Base-by-base conservation (phyloP, 2,888 invertebrate species). In the Petrolisthes manimaculis region DNA sequence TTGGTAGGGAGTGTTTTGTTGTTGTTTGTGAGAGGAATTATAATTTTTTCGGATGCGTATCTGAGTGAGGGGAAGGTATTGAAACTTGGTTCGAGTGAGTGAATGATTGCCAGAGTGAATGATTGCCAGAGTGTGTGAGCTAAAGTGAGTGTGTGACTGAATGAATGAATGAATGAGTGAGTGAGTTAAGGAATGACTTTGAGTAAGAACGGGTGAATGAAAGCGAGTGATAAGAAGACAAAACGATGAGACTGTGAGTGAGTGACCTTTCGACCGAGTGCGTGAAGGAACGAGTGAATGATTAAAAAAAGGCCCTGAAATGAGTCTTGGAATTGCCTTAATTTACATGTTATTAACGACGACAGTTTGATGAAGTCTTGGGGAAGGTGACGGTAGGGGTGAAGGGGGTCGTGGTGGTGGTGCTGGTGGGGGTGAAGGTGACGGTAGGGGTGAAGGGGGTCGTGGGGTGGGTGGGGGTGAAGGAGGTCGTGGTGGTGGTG, bases 271-370 rank as follows among this genome's bases (percentile, higher is more conserved):
- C n/a, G n/a, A n/a, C n/a, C n/a, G n/a, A n/a, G n/a, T n/a, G n/a
- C n/a, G n/a, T n/a, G n/a, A n/a, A n/a, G n/a, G n/a, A n/a, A n/a
- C n/a, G n/a, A n/a, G n/a, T n/a, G n/a, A n/a, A n/a, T n/a, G n/a
- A n/a, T n/a, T n/a, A n/a, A n/a, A n/a, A n/a, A n/a, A n/a, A n/a
- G n/a, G n/a, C n/a, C n/a, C n/a, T n/a, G n/a, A 71, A 71, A 18
- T 12, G n/a, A 71, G 18, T 18, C n/a, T n/a, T 71, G 71, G 71
- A n/a, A 71, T 71, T 71, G 71, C 71, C n/a, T 71, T 71, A 71
- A 71, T 71, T 71, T 71, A 71, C 71, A 71, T 71, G n/a, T 71
- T 71, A 71, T 71, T 71, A 71, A 71, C 71, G 71, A 71, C 71
- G 12, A 6, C n/a, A n/a, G 71, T 71, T 71, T 71, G 78, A 53